A percentile compares a stretch with the other conserved stretches of the same genome.
These are phyloP conservation scores for Cydia pomonella DNA, from an alignment of 1,140 invertebrate genomes.

Conservation along the genomic window DNA sequence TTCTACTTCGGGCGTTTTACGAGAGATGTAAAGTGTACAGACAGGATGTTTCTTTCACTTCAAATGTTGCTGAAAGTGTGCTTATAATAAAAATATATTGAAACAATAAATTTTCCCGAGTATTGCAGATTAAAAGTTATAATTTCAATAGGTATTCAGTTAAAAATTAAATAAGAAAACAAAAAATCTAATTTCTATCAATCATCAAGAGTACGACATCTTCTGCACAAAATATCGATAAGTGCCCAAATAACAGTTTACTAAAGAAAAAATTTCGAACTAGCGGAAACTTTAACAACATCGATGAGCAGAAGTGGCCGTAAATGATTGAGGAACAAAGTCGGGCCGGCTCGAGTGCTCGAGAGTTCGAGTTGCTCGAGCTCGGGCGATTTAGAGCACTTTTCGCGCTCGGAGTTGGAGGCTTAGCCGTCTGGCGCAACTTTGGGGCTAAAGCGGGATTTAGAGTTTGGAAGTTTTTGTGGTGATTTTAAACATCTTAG, in stretches of 20 bases:
- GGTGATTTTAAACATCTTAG: not conserved
- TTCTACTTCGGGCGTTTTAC: not conserved
- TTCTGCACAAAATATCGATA: not conserved
- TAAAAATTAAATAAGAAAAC: no score
- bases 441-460: conserved; percentile 5
- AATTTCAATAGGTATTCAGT: no score
- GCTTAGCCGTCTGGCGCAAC: conserved; percentile 9
- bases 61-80: not conserved
- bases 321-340: conserved; percentile 15
- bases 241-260: not conserved
- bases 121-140: no score
- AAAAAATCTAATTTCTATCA: no score
- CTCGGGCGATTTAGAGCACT: conserved; percentile 24
- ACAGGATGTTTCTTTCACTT: not conserved
- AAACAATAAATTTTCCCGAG: no score
- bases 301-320: conserved; percentile 16
- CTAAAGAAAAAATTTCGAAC: not conserved
- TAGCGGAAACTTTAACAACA: conserved; percentile 13
- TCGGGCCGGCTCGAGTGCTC: conserved; percentile 3
- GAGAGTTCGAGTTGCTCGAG: conserved; percentile 18
- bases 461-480: not conserved
- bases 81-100: not conserved
- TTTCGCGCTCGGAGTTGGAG: not conserved
- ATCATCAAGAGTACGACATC: no score
- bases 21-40: conserved; percentile 15